Evolutionary conservation across 2,113 vertebrate genomes (phyloP).

Genomic region (Strix uralensis): DNA sequence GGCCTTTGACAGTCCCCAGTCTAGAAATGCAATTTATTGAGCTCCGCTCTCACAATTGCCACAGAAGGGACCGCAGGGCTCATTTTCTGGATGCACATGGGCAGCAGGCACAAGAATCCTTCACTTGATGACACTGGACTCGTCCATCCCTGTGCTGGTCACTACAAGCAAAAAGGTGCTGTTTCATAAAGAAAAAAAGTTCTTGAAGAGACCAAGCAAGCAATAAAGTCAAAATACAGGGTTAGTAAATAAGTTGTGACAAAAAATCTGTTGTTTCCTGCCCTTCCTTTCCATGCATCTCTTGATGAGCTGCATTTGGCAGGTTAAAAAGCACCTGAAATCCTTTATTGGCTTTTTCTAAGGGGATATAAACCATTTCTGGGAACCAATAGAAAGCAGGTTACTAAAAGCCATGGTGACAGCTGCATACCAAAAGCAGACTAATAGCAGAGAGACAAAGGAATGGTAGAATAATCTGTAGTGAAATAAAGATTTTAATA

Average conservation of each 20-base stretch:
- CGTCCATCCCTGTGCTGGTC: neutral
- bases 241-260: slow-evolving; percentile 18
- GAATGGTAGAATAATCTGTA: slow-evolving; percentile 72
- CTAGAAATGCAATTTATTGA: neutral
- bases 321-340: slow-evolving; percentile 58
- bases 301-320: slow-evolving; percentile 55
- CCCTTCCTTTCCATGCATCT: slow-evolving; percentile 3
- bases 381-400: slow-evolving; percentile 48
- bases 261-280: slow-evolving; percentile 31
- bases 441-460: slow-evolving; percentile 47
- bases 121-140: neutral
- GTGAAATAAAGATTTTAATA: slow-evolving; percentile 69
- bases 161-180: neutral
- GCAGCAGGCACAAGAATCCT: neutral
- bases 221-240: neutral
- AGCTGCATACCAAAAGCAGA: slow-evolving; percentile 59
- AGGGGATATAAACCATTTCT: slow-evolving; percentile 48
- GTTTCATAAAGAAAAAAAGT: neutral
- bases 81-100: neutral
- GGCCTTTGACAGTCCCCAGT: neutral
- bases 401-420: slow-evolving; percentile 55
- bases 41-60: fast-evolving
- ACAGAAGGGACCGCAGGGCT: neutral
- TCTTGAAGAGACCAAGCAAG: neutral
- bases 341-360: slow-evolving; percentile 52